Percentiles rank a stretch among this genome's conserved stretches.
Conservation (phyloP, 2,797 vertebrate genomes). For the Danionella dracula region DNA sequence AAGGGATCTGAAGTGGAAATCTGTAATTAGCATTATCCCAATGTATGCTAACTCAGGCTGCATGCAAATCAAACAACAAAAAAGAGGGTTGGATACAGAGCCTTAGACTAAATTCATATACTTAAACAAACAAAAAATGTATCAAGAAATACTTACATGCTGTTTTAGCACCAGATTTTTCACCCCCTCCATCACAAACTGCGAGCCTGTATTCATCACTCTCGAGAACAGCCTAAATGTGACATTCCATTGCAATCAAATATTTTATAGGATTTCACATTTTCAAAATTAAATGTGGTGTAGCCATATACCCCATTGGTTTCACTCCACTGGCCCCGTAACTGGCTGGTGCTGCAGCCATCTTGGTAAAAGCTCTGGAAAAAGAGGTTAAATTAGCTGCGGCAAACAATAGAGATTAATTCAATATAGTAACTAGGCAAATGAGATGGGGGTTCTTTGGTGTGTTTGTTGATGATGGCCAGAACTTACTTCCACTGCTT, state of each 20-base stretch:
- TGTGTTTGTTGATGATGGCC: slow-evolving; percentile 27
- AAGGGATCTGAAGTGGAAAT: no score
- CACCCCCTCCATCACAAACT: slow-evolving; percentile 98
- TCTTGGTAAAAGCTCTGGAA: slow-evolving; percentile 90
- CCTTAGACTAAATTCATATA: no score
- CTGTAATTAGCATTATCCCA: no score
- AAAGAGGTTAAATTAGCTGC: slow-evolving; percentile 9
- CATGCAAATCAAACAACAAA: no score
- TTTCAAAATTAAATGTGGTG: neutral
- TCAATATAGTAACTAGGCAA: slow-evolving; percentile 24
- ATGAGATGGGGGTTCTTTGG: slow-evolving; percentile 8
- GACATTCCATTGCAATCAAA: neutral
- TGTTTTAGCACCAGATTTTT: slow-evolving; percentile 97
- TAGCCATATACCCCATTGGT: slow-evolving; percentile 82
- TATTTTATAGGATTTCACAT: neutral
- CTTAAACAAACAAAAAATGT: no score
- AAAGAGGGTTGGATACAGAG: no score
- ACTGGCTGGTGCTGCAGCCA: slow-evolving; percentile 86
- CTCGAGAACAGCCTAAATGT: slow-evolving; percentile 83
- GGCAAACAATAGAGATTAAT: slow-evolving; percentile 18
- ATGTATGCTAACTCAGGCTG: no score
- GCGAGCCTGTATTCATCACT: slow-evolving; percentile 96
- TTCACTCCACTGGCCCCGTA: slow-evolving; percentile 86
- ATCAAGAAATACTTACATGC: slow-evolving; percentile 75
- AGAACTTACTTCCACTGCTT: slow-evolving; percentile 96